A percentile compares a stretch with the other conserved stretches of the same genome.
Conservation (phyloP, 1,140 invertebrate genomes). For the Dendrolimus punctatus region DNA sequence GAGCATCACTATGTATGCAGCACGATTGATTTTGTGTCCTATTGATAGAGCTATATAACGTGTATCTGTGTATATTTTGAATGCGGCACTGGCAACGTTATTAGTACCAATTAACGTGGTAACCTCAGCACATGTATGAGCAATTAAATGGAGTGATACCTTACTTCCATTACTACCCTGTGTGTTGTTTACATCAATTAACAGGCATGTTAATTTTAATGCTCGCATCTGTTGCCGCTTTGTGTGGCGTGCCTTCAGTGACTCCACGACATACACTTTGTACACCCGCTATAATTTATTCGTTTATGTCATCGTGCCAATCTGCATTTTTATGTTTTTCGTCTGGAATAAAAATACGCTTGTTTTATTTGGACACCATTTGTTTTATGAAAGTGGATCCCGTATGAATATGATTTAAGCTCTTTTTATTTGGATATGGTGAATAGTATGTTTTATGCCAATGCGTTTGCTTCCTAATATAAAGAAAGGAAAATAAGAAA, state of each 20-base stretch:
- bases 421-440: too few species aligned
- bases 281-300: constrained; percentile 8
- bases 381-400: too few species aligned
- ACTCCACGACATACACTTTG: constrained; percentile 9
- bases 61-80: constrained; percentile 28
- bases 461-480: too few species aligned
- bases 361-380: too few species aligned
- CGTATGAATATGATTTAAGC: too few species aligned
- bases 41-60: too few species aligned
- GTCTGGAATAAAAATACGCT: too few species aligned
- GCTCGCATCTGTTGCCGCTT: constrained; percentile 16
- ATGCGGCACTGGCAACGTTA: constrained; percentile 42
- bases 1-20: too few species aligned
- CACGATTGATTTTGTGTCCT: too few species aligned
- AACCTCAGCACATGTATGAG: constrained; percentile 62
- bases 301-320: constrained; percentile 2
- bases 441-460: too few species aligned
- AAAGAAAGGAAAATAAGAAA: too few species aligned
- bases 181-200: constrained; percentile 60
- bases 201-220: constrained; percentile 42
- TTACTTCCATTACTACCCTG: constrained; percentile 59
- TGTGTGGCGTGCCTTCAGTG: constrained; percentile 15
- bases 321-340: background rate
- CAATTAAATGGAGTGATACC: constrained; percentile 67
- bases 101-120: constrained; percentile 62